Evolutionary conservation across 2,113 vertebrate genomes (phyloP), one percentile per base, ranked within the genome.

Genomic region (Callorhinus ursinus): DNA sequence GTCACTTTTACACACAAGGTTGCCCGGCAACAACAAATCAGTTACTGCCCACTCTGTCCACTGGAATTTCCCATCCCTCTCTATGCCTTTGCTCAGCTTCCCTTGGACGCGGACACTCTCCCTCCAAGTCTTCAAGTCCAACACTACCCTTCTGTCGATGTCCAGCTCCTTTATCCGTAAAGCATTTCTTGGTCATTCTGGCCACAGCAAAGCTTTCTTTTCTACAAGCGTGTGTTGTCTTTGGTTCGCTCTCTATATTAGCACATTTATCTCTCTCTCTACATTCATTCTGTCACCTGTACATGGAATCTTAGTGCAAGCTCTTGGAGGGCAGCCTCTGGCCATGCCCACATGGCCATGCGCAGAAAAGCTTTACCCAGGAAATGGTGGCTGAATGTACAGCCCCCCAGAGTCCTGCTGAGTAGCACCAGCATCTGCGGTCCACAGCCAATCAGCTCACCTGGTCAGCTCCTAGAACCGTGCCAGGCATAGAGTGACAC

Each of bases 271-370:
- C 22, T 74, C 42, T 88, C 51, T 88, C n/a, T 88, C 39, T 89
- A 1, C 2, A 13, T 65, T 28, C 46, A 42, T 36, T 49, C 80
- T 55, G 2, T 67, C 39, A 33, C 14, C 59, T 67, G 36, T 31
- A 55, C 36, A 19, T 0, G 36, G 74, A 72, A n/a, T 33, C 82
- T 95, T 53, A 51, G 59, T 72, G 14, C 63, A 33, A 1, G 24
- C 12, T 84, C 77, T 88, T 18, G 0, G 8, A 33, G 5, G 61
- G 53, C 21, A 76, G 31, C 13, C 4, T 10, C 2, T 0, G 10
- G 33, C 42, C 2, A 4, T 7, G 39, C 42, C 16, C 39, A 39
- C 0, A 8, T 1, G 1, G 21, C 16, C 31, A 51, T 0, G 49
- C 24, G 19, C 9, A 22, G 22, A 33, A 1, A 63, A 46, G 4